Evolutionary conservation across 1,140 invertebrate species (phyloP).

Genomic region (Eupristina koningsbergeri): DNA sequence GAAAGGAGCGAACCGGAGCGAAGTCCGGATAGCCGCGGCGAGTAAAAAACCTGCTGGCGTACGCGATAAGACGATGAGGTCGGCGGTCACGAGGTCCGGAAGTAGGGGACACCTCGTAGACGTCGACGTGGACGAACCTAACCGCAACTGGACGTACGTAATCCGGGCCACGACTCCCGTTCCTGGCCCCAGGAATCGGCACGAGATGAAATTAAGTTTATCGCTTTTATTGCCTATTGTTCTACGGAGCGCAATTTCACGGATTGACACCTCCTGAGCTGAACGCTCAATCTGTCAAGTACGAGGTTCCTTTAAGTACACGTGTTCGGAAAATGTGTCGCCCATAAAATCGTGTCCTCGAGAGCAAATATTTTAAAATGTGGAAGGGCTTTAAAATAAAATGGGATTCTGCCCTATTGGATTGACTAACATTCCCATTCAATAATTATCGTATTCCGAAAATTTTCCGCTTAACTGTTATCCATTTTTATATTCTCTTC

Average conservation of each 20-base stretch:
- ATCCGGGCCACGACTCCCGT: background rate
- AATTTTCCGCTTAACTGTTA: background rate
- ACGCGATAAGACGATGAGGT: background rate
- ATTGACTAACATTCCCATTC: background rate
- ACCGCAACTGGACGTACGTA: background rate
- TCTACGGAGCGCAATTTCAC: constrained; percentile 1
- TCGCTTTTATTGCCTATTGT: constrained; percentile 50
- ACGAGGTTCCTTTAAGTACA: background rate
- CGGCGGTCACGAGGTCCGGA: background rate
- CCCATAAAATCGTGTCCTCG: background rate
- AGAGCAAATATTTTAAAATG: background rate
- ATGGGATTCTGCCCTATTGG: too few species aligned
- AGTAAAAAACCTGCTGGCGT: too few species aligned
- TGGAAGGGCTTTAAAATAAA: background rate
- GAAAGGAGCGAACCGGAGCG: background rate
- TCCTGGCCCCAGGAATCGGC: too few species aligned
- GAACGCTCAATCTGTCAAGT: background rate
- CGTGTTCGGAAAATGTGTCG: too few species aligned
- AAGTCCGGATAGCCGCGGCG: background rate
- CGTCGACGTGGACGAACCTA: too few species aligned
- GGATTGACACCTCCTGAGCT: background rate
- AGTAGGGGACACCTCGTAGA: constrained; percentile 28
- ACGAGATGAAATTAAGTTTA: constrained; percentile 54
- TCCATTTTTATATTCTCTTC: background rate
- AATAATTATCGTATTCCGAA: background rate